Base-by-base conservation (phyloP, 2,797 vertebrate species). In the Acanthopagrus latus region DNA sequence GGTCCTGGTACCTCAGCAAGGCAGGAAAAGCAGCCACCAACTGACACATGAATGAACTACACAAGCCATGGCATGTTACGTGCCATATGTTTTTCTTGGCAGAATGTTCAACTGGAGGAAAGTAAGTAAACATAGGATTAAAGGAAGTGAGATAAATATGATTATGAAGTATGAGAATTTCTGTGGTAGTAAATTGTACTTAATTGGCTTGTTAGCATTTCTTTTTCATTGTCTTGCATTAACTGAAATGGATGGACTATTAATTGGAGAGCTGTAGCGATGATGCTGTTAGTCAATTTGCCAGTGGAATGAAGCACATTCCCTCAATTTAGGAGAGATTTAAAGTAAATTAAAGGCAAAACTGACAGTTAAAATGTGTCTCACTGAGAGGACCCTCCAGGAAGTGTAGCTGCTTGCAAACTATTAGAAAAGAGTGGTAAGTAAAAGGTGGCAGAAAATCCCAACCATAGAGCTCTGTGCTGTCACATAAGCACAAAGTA, bases 11-110 rank as follows among this genome's bases (percentile, higher is more conserved):
- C 41, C 67, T 77, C 20, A 55, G 50, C 25, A 11, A 51, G 60
- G 71, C 60, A 75, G 80, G 75, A 83, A 89, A 88, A 59, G 10
- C 43, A 57, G 62, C 66, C 63, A 57, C 75, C 84, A 57, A 64
- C 21, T 69, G 71, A 78, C 55, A 55, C 6, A 4, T 63, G 54
- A 71, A 70, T 64, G 44, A 58, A 78, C 86, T 80, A 58, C 48
- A 69, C 54, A 63, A 46, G 56, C 56, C 2, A 3, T 20, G 70
- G 55, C 73, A 76, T 57, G 64, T 38, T 86, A 80, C 90, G 10
- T 80, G 51, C 80, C 80, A 78, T 67, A 29, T 90, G 84, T 78
- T 77, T 75, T 18, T 2, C 17, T 70, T 25, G 52, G 68, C n/a
- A 59, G 64, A 70, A 29, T 14, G 5, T 60, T 67, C 25, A 60